Conservation (phyloP, 1,140 invertebrate species). For the Piezodorus guildinii region DNA sequence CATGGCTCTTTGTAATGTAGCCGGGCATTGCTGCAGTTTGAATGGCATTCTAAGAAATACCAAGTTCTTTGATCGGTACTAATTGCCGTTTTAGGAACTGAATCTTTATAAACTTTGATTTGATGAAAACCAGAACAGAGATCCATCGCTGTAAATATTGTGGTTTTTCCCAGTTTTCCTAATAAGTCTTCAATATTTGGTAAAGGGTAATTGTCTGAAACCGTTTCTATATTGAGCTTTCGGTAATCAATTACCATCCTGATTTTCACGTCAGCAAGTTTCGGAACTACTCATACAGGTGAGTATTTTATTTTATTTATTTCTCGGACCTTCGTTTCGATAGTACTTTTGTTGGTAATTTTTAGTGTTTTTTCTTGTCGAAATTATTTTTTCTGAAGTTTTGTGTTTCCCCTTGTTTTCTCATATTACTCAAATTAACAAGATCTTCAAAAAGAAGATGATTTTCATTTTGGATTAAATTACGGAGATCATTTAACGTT, state of each 20-base stretch:
- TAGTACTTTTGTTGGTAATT: no score
- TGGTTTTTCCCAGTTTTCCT: no score
- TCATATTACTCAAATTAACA: no score
- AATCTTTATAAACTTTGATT: conserved; percentile 25
- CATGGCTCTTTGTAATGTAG: conserved; percentile 30
- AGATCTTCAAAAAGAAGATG: no score
- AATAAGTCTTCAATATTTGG: no score
- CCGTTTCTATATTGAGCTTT: conserved; percentile 26
- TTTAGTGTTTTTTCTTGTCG: no score
- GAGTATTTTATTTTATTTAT: conserved; percentile 27
- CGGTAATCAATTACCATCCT: conserved; percentile 29
- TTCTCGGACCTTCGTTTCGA: no score
- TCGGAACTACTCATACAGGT: conserved; percentile 25
- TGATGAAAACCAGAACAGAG: conserved; percentile 31
- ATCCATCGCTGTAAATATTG: conserved; percentile 23
- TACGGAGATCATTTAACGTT: no score
- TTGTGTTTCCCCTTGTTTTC: no score
- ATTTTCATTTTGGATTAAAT: no score
- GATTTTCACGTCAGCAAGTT: conserved; percentile 27
- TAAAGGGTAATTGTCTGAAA: conserved; percentile 16
- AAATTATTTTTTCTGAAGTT: no score
- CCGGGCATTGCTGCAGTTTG: conserved; percentile 4
- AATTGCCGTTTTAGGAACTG: conserved; percentile 26
- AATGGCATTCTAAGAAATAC: conserved; percentile 25
- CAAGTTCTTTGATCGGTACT: conserved; percentile 20